These are phyloP conservation scores for Porites rus DNA, from an alignment of 92 coral and sea anemone species.

Conservation along the genomic window DNA sequence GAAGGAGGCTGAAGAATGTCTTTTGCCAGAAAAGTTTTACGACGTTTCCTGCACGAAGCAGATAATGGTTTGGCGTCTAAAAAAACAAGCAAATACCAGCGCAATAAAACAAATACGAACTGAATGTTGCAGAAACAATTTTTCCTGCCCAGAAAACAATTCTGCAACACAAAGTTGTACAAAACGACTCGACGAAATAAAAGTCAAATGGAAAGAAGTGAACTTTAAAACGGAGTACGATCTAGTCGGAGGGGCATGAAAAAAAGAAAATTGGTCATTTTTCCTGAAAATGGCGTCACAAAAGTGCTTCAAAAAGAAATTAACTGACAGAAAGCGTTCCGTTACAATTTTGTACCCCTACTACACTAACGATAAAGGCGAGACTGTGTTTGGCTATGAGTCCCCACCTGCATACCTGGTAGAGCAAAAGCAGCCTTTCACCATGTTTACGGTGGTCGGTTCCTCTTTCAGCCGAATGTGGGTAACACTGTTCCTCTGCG, in stretches of 20 bases:
- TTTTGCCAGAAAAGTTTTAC: background rate
- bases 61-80: background rate
- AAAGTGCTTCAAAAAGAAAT: background rate
- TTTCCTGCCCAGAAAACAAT: background rate
- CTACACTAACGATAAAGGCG: background rate
- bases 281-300: slow-evolving; percentile 23
- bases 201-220: background rate
- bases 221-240: background rate
- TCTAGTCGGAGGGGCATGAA: background rate
- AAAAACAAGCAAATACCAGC: too few relatives aligned
- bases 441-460: background rate
- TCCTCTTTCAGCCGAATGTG: slow-evolving; percentile 1
- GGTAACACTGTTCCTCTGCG: background rate
- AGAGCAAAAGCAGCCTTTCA: background rate
- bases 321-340: too few relatives aligned
- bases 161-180: background rate
- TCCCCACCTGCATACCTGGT: slow-evolving; percentile 14
- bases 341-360: background rate
- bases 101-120: background rate
- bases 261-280: background rate
- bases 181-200: background rate
- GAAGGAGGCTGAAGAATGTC: background rate
- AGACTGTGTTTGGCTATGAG: background rate
- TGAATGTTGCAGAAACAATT: background rate
- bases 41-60: background rate